phyloP scores from a whole-genome alignment of 2,113 vertebrate species.

The Leptodactylus fuscus region DNA sequence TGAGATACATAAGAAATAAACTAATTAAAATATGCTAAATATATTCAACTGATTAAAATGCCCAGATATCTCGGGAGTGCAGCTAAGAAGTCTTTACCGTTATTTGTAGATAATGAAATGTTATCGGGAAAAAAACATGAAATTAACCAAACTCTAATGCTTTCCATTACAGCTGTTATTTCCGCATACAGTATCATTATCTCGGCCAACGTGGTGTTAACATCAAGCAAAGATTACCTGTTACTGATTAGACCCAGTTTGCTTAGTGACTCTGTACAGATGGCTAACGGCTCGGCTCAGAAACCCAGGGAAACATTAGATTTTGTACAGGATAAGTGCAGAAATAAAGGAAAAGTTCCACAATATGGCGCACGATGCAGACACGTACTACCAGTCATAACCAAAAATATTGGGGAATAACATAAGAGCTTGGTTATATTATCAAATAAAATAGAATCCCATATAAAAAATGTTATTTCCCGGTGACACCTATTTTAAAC shows the following conservation, averaged over 20 bases:
- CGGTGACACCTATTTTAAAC: too few species aligned
- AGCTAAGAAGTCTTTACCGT: constrained; percentile 30
- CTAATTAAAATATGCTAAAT: constrained; percentile 56
- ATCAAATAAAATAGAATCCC: too few species aligned
- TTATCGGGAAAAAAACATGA: constrained; percentile 44
- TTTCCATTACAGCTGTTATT: constrained; percentile 44
- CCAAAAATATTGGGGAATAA: too few species aligned
- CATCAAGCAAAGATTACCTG: constrained; percentile 34
- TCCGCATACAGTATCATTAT: constrained; percentile 32
- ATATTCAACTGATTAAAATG: constrained; percentile 51
- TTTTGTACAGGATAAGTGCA: constrained; percentile 6
- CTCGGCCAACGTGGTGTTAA: constrained; percentile 18
- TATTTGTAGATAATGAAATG: constrained; percentile 51
- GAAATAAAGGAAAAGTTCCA: neutral
- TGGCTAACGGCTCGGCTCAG: neutral
- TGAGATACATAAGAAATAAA: constrained; percentile 44
- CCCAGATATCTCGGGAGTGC: constrained; percentile 50
- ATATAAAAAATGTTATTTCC: too few species aligned
- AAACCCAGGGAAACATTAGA: neutral
- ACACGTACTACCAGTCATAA: neutral
- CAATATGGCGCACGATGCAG: neutral
- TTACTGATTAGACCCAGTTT: constrained; percentile 4
- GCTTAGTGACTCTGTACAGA: constrained; percentile 14
- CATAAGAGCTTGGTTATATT: too few species aligned
- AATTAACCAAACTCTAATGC: constrained; percentile 46